These are phyloP conservation scores for Hoplostethus mediterraneus DNA, from an alignment of 2,797 vertebrate species.

Conservation along the genomic window DNA sequence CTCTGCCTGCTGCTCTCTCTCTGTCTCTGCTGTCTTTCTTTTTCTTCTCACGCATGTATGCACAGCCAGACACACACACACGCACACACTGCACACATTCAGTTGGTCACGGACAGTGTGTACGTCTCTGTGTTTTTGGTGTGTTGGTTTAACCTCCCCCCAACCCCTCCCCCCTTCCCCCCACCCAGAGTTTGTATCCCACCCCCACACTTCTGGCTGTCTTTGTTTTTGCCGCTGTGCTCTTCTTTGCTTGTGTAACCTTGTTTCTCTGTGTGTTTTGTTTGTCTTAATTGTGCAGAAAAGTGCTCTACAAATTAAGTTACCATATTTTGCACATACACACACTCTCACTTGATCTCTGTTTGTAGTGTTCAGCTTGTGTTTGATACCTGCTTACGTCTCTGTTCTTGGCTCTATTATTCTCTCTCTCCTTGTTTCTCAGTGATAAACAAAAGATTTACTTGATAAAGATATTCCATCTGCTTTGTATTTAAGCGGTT, in stretches of 20 bases:
- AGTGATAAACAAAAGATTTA: constrained; percentile 33
- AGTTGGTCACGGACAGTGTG: constrained; percentile 20
- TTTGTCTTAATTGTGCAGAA: not conserved
- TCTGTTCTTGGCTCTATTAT: constrained; percentile 2
- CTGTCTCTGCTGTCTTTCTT: constrained; percentile 16
- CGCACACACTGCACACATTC: constrained; percentile 6
- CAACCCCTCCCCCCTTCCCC: not conserved
- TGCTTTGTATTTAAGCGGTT: constrained; percentile 48
- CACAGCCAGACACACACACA: constrained; percentile 15
- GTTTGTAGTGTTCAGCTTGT: not conserved
- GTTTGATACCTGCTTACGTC: constrained; percentile 1
- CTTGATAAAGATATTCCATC: constrained; percentile 45
- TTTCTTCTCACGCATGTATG: constrained; percentile 40
- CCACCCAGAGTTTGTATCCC: not conserved
- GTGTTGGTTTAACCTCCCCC: constrained; percentile 31
- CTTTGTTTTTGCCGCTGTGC: not conserved
- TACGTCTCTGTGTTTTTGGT: constrained; percentile 4
- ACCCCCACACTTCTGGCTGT: not conserved
- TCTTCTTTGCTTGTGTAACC: too few species aligned
- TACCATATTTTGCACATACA: not conserved
- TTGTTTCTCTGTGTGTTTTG: not conserved
- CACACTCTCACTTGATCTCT: not conserved
- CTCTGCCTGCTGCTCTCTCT: constrained; percentile 52
- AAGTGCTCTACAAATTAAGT: not conserved
- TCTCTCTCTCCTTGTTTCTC: constrained; percentile 12